Base-by-base conservation (phyloP, 2,113 vertebrate genomes). In the Nanorana parkeri region DNA sequence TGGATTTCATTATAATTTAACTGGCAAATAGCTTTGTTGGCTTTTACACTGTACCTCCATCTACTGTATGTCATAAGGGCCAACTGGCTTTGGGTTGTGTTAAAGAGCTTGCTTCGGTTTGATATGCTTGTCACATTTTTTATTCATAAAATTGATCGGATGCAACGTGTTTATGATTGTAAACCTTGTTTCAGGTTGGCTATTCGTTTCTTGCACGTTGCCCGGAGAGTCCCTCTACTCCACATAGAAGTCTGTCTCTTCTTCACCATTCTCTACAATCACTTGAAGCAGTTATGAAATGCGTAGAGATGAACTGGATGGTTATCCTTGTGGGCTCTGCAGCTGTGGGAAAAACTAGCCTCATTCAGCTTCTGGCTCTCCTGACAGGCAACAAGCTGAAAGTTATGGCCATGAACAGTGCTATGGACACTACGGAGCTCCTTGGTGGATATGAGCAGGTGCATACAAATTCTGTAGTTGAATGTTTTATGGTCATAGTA, bases 371-470 rank as follows among this genome's bases (percentile, higher is more conserved):
- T 10, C 87, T 99, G 81, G 94, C 97, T n/a, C 91, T 97, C 77
- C 93, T 99, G 84, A 96, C 96, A 0, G 97, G 97, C 28, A 96
- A 96, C 80, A 93, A 91, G 0, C 93, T 99, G 21, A 90, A 94
- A 85, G 91, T 97, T 72, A 96, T 99, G 98, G 94, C 96, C 11
- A 97, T 99, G 96, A 99, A 97, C 90, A 99, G 97, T 20, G 91
- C 95, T 0, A 97, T 99, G 96, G 98, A 99, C 84, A 99, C 97
- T 36, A 99, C 96, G 0, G 98, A 99, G 75, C 94, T 99, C 36
- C 92, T 99, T 67, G 98, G 98, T 13, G 97, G 97, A 83, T 99
- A 99, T 85, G 97, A 99, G 67, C 98, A 99, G 96, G 98, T 98
- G 87, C 56, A 11, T 23, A 21, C 10, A 3, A 15, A 26, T 26